Base-by-base conservation (phyloP, 2,113 vertebrate species). In the Excalfactoria chinensis region DNA sequence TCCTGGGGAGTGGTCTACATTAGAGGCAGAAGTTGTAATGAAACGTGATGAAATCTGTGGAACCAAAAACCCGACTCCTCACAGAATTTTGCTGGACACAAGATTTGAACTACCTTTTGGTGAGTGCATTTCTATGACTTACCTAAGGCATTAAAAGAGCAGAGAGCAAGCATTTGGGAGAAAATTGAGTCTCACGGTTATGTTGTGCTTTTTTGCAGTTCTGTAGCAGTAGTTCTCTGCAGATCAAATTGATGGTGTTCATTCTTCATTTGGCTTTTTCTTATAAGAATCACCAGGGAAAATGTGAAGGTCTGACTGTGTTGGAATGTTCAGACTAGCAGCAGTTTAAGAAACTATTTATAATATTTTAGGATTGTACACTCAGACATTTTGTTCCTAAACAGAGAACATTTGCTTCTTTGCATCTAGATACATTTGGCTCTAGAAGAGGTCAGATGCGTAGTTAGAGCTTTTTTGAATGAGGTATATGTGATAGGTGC, bases 81-180 rank as follows among this genome's bases (percentile, higher is more conserved):
- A 99, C 91, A 98, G 98, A 82, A 98, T 99, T 95, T 96, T 99
- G 91, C 97, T 99, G 97, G 99, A 99, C 87, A 97, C 99, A 59
- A 98, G 98, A 97, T 99, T 99, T 46, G 99, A 99, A 88, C 97
- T 99, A 95, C 99, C 99, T 58, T 99, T 99, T 69, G 99, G 99
- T 99, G 91, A 98, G 98, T 97, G n/a, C 14, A 2, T 91, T 89
- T 88, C 75, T 25, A 7, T 76, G 66, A 40, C 37, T 76, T 84
- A 41, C 0, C 3, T 6, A 5, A 9, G 3, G 11, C 40, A 28
- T 12, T 81, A 34, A 41, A 34, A 41, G 21, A 30, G 8, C 25
- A 37, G 19, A 69, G n/a, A 35, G 30, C 48, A 62, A 16, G 10
- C 14, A 5, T 59, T 37, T 59, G 51, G 6, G 17, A 51, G 18